A percentile compares a stretch with the other conserved stretches of the same genome.
Evolutionary conservation across 2,797 vertebrate species (phyloP).

Genomic region (Chaenodraco wilsoni): DNA sequence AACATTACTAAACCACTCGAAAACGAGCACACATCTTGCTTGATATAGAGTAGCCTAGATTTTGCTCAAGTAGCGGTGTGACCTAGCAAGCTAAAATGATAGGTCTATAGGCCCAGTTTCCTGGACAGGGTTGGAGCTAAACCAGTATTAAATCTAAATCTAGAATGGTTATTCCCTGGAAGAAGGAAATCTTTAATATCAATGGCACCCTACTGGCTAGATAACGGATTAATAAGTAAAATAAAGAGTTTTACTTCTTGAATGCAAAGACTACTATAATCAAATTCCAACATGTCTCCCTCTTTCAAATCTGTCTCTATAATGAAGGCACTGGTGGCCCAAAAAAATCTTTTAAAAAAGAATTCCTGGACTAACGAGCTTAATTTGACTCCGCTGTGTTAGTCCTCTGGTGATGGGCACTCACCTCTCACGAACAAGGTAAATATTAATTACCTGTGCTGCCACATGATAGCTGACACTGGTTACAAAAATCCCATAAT

Average conservation of each 20-base stretch:
- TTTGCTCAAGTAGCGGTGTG: slow-evolving; percentile 11
- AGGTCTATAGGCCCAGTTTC: slow-evolving; percentile 4
- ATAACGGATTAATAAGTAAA: too few species aligned
- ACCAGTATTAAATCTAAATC: background rate
- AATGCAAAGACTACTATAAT: background rate
- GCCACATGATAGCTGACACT: background rate
- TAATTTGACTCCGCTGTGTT: slow-evolving; percentile 3
- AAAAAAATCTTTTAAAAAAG: too few species aligned
- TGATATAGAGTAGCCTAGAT: background rate
- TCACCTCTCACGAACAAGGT: background rate
- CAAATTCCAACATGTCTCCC: too few species aligned
- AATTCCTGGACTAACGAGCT: background rate
- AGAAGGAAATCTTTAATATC: too few species aligned
- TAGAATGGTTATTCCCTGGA: background rate
- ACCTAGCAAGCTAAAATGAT: slow-evolving; percentile 9
- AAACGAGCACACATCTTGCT: slow-evolving; percentile 18
- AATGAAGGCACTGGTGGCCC: too few species aligned
- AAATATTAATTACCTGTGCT: slow-evolving; percentile 15
- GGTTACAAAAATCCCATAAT: background rate
- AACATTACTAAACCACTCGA: background rate
- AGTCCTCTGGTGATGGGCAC: background rate
- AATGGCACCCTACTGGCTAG: too few species aligned
- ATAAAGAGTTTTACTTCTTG: background rate
- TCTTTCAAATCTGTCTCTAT: too few species aligned
- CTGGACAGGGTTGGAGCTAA: background rate